These are phyloP conservation scores for Mallateleia sp. DNA, from an alignment of 2,888 invertebrate species.

Conservation along the genomic window DNA sequence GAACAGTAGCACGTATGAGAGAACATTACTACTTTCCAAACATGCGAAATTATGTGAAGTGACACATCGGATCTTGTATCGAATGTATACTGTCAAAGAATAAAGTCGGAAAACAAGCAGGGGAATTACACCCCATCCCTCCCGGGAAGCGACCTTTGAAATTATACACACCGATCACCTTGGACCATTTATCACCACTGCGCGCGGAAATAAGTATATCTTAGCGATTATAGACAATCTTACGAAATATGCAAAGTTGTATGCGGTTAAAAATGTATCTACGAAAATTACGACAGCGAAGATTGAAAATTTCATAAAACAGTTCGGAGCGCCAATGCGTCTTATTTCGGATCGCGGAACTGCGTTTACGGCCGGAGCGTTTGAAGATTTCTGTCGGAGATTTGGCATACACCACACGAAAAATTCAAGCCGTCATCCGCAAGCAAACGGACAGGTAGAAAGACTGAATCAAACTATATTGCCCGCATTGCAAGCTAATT, in stretches of 20 bases:
- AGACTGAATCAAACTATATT: constrained; percentile 66
- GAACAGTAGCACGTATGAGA: constrained; percentile 37
- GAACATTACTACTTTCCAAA: constrained; percentile 77
- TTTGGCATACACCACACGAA: constrained; percentile 63
- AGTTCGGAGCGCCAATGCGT: constrained; percentile 73
- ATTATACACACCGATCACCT: too few species aligned
- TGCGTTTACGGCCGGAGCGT: constrained; percentile 33
- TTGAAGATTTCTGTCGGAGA: constrained; percentile 63
- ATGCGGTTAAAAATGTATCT: constrained; percentile 70
- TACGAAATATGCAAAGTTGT: constrained; percentile 62
- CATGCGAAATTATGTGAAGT: constrained; percentile 51
- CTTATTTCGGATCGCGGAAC: constrained; percentile 72
- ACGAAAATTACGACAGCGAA: constrained; percentile 30
- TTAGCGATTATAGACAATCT: constrained; percentile 49
- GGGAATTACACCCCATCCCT: too few species aligned
- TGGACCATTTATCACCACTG: constrained; percentile 25
- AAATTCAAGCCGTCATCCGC: constrained; percentile 7
- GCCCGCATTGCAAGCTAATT: neutral
- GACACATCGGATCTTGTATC: constrained; percentile 78
- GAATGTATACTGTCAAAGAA: constrained; percentile 70
- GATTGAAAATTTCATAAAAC: constrained; percentile 47
- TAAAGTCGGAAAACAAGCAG: constrained; percentile 28
- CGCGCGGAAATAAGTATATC: constrained; percentile 60
- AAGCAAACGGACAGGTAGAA: constrained; percentile 77
- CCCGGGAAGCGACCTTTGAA: too few species aligned